phyloP scores from a whole-genome alignment of 2,888 invertebrate genomes.

The Phengaris alcon region DNA sequence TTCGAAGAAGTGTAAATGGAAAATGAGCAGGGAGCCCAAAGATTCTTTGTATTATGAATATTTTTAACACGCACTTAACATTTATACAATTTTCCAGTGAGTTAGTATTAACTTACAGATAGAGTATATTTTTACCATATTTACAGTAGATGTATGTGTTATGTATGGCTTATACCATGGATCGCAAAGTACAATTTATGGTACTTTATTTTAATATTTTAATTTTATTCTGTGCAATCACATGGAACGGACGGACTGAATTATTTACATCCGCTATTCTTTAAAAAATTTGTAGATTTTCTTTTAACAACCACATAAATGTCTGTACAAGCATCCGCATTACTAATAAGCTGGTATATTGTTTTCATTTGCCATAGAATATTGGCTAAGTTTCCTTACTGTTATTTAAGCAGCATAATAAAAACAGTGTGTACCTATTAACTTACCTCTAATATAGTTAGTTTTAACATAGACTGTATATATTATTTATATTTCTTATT shows the following conservation, averaged over 20 bases:
- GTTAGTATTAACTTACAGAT: constrained; percentile 40
- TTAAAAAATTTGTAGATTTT: constrained; percentile 46
- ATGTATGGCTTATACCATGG: constrained; percentile 39
- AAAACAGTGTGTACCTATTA: constrained; percentile 77
- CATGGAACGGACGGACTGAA: constrained; percentile 71
- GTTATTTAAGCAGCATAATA: constrained; percentile 62
- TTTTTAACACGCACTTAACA: constrained; percentile 44
- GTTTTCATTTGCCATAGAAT: constrained; percentile 61
- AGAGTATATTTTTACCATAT: constrained; percentile 48
- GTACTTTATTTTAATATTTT: constrained; percentile 53
- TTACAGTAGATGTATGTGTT: constrained; percentile 49
- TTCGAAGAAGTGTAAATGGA: constrained; percentile 27
- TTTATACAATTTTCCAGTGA: constrained; percentile 27
- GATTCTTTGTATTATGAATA: constrained; percentile 34
- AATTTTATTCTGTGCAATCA: constrained; percentile 64
- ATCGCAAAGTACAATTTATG: constrained; percentile 50
- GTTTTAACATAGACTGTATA: constrained; percentile 81
- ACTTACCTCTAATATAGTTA: constrained; percentile 79
- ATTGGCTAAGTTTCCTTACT: constrained; percentile 49
- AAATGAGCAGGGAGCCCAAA: constrained; percentile 14
- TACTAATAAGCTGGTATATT: constrained; percentile 53
- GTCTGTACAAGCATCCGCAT: constrained; percentile 51
- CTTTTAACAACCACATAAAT: constrained; percentile 45
- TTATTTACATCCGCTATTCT: constrained; percentile 57
- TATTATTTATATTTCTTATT: constrained; percentile 80